Conservation (phyloP, 2,113 vertebrate genomes). For the cat (Felis catus) region F.catus_Fca126_mat1.0 CM031421.1:63075001-63075500, state of each 20-base stretch:
- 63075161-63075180: background rate
- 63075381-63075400: background rate
- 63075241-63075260: background rate
- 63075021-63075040: background rate
- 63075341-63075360: background rate
- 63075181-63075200: background rate
- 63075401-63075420: background rate
- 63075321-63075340: background rate
- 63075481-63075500: background rate
- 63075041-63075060: background rate
- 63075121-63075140: background rate
- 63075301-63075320: background rate
- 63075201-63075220: background rate
- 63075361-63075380: background rate
- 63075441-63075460: background rate
- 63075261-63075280: background rate
- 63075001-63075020: background rate
- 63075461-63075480: background rate
- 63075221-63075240: background rate
- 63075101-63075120: background rate
- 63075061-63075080: background rate
- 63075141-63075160: background rate
- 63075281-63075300: background rate
- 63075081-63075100: background rate
- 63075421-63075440: background rate